A percentile compares a stretch with the other conserved stretches of the same genome.
phyloP scores from a whole-genome alignment of 2,113 vertebrate species.

The Myrmophylax atrothorax region DNA sequence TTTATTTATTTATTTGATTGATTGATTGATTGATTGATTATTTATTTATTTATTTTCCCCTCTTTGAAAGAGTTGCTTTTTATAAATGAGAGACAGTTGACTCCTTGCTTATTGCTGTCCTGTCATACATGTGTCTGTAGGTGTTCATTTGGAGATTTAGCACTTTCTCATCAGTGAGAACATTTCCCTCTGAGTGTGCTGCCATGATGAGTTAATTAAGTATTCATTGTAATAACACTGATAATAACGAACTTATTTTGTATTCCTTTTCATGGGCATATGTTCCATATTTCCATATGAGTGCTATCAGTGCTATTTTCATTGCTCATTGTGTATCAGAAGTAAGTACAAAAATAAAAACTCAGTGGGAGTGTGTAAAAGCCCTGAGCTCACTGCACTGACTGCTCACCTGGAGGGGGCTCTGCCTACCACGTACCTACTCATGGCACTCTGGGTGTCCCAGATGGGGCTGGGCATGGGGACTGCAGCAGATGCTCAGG shows the following conservation, averaged over 20 bases:
- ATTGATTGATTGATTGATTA: too few relatives aligned
- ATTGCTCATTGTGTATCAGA: neutral
- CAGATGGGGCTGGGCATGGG: rapidly evolving
- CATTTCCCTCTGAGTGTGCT: neutral
- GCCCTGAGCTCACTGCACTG: rapidly evolving
- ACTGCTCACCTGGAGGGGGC: neutral
- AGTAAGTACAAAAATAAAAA: neutral
- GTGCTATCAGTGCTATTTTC: neutral
- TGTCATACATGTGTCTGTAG: neutral
- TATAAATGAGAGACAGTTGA: neutral
- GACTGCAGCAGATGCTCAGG: rapidly evolving
- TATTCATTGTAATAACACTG: conserved; percentile 35
- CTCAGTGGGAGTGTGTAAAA: neutral
- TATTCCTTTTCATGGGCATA: neutral
- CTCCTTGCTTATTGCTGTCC: neutral
- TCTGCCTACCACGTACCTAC: rapidly evolving
- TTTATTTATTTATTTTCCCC: neutral
- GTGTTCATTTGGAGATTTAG: conserved; percentile 33
- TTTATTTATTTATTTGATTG: neutral
- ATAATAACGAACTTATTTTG: neutral
- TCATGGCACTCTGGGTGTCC: rapidly evolving
- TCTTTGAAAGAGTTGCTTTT: neutral
- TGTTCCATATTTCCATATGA: neutral
- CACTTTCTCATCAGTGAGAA: conserved; percentile 30
- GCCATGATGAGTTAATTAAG: conserved; percentile 31